phyloP scores from a whole-genome alignment of 2,797 vertebrate species.

The Zenarchopterus dispar region DNA sequence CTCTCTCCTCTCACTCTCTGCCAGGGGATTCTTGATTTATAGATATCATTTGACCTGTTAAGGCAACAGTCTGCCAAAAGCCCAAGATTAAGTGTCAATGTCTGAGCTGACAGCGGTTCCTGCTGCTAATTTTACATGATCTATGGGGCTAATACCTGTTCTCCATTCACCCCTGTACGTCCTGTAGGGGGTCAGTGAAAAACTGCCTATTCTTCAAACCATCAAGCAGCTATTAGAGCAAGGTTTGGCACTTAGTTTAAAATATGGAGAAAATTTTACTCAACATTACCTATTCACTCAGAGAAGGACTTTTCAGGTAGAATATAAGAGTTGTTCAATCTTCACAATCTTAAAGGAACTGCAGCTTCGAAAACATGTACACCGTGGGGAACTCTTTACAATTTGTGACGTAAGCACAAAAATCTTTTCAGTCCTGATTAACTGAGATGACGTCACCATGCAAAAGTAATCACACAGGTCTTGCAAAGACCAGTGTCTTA shows the following conservation, averaged over 20 bases:
- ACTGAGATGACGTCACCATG: no score
- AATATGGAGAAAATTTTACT: conserved; percentile 1
- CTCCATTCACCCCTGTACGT: conserved; percentile 66
- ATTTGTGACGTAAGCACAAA: no score
- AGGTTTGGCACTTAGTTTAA: conserved; percentile 51
- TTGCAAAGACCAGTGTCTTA: no score
- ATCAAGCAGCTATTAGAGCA: conserved; percentile 60
- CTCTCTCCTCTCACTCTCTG: conserved; percentile 60
- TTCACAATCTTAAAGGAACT: conserved; percentile 22
- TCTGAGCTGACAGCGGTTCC: conserved; percentile 81
- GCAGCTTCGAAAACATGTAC: conserved; percentile 1
- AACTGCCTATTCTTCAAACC: conserved; percentile 64
- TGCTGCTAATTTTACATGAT: conserved; percentile 88
- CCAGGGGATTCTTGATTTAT: conserved; percentile 85
- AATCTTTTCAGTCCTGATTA: no score
- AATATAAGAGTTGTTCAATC: conserved; percentile 31
- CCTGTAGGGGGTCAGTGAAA: conserved; percentile 58
- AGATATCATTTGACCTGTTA: conserved; percentile 88
- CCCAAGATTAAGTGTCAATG: conserved; percentile 86
- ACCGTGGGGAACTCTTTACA: background rate
- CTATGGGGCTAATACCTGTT: conserved; percentile 84
- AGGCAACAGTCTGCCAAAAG: conserved; percentile 88
- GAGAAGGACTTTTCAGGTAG: conserved; percentile 50
- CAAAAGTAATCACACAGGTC: no score
- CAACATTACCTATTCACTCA: conserved; percentile 17